phyloP scores from a whole-genome alignment of 1,140 invertebrate species.

The Drosophila pseudoananassae region DNA sequence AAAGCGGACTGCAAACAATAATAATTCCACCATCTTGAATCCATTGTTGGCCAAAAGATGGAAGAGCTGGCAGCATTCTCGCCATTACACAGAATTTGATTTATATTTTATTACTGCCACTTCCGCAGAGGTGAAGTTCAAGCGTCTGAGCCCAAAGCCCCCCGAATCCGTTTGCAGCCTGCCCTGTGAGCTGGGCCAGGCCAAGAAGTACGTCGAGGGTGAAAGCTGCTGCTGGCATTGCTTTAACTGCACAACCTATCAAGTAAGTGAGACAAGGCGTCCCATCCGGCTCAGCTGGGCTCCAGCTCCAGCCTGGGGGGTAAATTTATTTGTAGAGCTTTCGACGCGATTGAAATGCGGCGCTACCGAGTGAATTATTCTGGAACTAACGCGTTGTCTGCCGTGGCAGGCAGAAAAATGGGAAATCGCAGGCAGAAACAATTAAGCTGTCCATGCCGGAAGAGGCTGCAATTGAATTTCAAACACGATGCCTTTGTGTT shows the following conservation, averaged over 20 bases:
- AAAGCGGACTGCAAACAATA: neutral
- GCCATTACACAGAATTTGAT: neutral
- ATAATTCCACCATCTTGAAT: neutral
- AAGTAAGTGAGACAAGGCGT: slow-evolving; percentile 86
- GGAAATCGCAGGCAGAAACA: slow-evolving; percentile 17
- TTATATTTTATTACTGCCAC: slow-evolving; percentile 1
- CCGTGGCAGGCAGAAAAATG: slow-evolving; percentile 2
- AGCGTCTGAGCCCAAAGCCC: slow-evolving; percentile 89
- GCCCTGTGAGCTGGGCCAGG: slow-evolving; percentile 93
- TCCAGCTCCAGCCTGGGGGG: neutral
- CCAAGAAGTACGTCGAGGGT: slow-evolving; percentile 95
- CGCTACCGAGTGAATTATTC: slow-evolving; percentile 39
- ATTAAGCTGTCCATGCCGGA: slow-evolving; percentile 31
- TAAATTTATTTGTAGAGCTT: slow-evolving; percentile 69
- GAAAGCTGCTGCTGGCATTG: slow-evolving; percentile 98
- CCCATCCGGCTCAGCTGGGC: slow-evolving; percentile 35
- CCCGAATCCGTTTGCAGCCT: slow-evolving; percentile 95
- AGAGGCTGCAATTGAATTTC: slow-evolving; percentile 40
- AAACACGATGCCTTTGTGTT: slow-evolving; percentile 18
- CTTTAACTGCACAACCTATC: slow-evolving; percentile 96
- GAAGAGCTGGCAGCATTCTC: neutral
- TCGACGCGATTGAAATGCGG: slow-evolving; percentile 61
- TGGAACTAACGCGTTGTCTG: neutral
- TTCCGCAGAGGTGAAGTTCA: slow-evolving; percentile 91
- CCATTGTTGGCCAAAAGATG: neutral